Base-by-base conservation (phyloP, 2,888 invertebrate genomes). In the Lasioglossum morio region DNA sequence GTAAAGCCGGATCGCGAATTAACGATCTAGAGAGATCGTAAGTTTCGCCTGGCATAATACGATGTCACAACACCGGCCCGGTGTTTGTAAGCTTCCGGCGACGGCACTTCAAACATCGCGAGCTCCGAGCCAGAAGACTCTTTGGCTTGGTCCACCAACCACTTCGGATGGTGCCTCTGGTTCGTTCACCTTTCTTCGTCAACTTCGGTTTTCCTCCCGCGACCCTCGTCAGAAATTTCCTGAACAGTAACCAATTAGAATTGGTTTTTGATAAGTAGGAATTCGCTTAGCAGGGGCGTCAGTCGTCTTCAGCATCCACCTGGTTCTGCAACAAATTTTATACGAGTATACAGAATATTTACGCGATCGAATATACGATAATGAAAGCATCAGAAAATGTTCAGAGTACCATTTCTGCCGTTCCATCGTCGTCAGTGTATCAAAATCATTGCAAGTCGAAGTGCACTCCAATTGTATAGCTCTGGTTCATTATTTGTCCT, bases 41-140 rank as follows among this genome's bases (percentile, higher is more conserved):
- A 94, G 94, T 95, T 95, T 94, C 91, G 92, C 91, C 85, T 89
- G 91, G 95, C 92, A 95, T 95, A 95, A 95, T 95, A 94, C 93
- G 92, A 93, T 95, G 95, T 95, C 95, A 95, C 95, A 95, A 95
- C 95, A 95, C 92, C 87, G 90, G 91, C 92, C 90, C 93, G 91
- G 94, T 95, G 94, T 95, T 95, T 95, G 94, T 95, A 95, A 95
- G 95, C 95, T 94, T 92, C 93, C 92, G 92, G 92, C 92, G 95
- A 95, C 93, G 94, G 93, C 92, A 95, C 95, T 95, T 95, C 95
- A 95, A 95, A 95, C 95, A 95, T 94, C 92, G 92, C 94, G 88
- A 93, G 93, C 93, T 91, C 84, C 89, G 90, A 93, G 94, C 93
- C 93, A 94, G 94, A 93, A 94, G 91, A 93, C 91, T 92, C 85